phyloP scores from a whole-genome alignment of 2,888 invertebrate species.

The Temnothorax ravouxi region DNA sequence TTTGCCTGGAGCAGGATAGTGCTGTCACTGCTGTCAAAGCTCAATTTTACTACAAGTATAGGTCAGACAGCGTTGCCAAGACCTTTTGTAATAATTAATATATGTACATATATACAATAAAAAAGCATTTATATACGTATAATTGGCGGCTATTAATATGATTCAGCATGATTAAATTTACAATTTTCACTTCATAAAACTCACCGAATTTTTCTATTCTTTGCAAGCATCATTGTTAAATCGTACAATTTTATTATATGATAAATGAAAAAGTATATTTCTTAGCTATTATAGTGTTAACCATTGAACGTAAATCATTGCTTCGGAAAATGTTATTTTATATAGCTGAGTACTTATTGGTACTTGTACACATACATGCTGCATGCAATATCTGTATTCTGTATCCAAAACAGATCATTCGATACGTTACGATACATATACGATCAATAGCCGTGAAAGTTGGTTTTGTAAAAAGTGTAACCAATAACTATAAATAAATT shows the following conservation, averaged over 20 bases:
- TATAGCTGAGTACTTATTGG: neutral
- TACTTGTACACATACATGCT: neutral
- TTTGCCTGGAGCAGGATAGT: neutral
- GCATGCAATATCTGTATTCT: neutral
- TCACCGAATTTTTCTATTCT: neutral
- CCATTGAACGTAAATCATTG: neutral
- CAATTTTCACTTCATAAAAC: neutral
- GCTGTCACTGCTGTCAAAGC: neutral
- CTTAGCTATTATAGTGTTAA: neutral
- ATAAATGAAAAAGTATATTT: neutral
- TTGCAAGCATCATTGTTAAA: neutral
- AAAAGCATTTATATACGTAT: neutral
- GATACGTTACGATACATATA: neutral
- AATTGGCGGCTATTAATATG: no score
- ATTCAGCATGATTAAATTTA: neutral
- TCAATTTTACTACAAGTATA: neutral
- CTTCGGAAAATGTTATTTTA: neutral
- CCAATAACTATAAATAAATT: neutral
- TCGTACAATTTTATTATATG: neutral
- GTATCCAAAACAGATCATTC: neutral
- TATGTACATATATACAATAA: neutral
- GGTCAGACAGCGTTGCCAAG: no score
- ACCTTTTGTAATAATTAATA: no score
- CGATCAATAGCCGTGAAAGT: neutral
- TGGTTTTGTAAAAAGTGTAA: neutral